These are phyloP conservation scores for Dynastes maya DNA, from an alignment of 2,888 invertebrate species.

Conservation along the genomic window DNA sequence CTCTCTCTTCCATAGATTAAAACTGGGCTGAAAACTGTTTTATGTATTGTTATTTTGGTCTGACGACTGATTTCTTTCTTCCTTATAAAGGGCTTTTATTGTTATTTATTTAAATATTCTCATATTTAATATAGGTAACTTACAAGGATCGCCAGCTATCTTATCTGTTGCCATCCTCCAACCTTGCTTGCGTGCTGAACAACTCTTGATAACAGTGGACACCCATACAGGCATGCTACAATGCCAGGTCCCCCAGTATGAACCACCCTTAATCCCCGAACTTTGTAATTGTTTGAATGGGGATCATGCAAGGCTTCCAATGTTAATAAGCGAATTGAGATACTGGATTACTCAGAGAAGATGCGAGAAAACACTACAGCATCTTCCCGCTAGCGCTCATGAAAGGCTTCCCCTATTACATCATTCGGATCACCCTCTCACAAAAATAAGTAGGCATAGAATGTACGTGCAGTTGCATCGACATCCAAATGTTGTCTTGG, in stretches of 20 bases:
- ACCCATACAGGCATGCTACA: conserved; percentile 94
- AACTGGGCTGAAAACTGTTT: too few species aligned
- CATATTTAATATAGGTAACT: conserved; percentile 75
- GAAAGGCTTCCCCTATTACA: conserved; percentile 89
- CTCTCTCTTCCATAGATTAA: too few species aligned
- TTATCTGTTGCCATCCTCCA: conserved; percentile 91
- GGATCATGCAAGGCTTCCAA: conserved; percentile 79
- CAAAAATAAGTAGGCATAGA: conserved; percentile 83
- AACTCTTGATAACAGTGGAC: conserved; percentile 93
- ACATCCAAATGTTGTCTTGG: conserved; percentile 90
- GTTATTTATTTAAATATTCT: not conserved
- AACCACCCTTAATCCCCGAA: conserved; percentile 86
- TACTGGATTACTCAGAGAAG: conserved; percentile 94
- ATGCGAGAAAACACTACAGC: conserved; percentile 95
- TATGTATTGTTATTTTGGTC: too few species aligned
- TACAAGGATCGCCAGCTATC: conserved; percentile 94
- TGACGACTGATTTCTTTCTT: too few species aligned
- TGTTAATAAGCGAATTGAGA: conserved; percentile 79
- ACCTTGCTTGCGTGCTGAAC: conserved; percentile 93
- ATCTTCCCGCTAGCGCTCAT: conserved; percentile 90
- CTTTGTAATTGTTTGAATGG: conserved; percentile 86
- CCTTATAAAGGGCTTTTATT: too few species aligned
- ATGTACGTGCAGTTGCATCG: conserved; percentile 89
- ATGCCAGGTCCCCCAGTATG: conserved; percentile 93
- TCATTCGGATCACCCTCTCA: conserved; percentile 84